phyloP scores from a whole-genome alignment of 2,797 vertebrate genomes.

The Crenuchus spilurus region DNA sequence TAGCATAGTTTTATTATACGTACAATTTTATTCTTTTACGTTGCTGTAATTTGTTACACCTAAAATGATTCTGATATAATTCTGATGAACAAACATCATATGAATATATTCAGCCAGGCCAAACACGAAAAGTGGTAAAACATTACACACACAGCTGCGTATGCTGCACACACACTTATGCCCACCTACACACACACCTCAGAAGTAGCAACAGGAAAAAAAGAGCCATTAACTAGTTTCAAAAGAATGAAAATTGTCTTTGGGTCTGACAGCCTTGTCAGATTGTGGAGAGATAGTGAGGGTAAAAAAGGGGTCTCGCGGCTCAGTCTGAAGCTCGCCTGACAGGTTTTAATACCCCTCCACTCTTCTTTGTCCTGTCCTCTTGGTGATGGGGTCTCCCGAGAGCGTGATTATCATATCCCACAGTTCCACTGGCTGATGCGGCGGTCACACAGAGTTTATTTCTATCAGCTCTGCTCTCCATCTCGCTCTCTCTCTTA shows the following conservation, averaged over 20 bases:
- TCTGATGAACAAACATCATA: too few species aligned
- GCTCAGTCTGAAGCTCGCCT: not conserved
- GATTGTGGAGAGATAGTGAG: not conserved
- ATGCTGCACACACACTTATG: not conserved
- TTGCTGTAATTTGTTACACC: too few species aligned
- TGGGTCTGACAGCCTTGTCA: not conserved
- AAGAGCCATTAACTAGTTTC: not conserved
- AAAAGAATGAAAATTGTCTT: slow-evolving; percentile 10
- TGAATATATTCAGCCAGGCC: not conserved
- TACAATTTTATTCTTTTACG: too few species aligned
- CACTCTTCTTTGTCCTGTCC: not conserved
- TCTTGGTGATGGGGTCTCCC: not conserved
- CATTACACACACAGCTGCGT: not conserved
- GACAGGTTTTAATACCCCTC: slow-evolving; percentile 7
- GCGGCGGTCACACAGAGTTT: slow-evolving; percentile 7
- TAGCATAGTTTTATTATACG: too few species aligned
- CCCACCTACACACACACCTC: not conserved
- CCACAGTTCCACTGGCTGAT: not conserved
- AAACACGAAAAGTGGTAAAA: not conserved
- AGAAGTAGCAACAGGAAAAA: not conserved
- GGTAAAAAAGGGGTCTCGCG: not conserved
- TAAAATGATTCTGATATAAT: too few species aligned
- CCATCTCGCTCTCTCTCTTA: not conserved
- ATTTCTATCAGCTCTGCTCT: not conserved
- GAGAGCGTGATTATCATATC: slow-evolving; percentile 9